Percentiles rank a stretch among this genome's conserved stretches.
These are phyloP conservation scores for Polypedilum vanderplanki DNA, from an alignment of 1,140 invertebrate genomes.

Conservation along the genomic window DNA sequence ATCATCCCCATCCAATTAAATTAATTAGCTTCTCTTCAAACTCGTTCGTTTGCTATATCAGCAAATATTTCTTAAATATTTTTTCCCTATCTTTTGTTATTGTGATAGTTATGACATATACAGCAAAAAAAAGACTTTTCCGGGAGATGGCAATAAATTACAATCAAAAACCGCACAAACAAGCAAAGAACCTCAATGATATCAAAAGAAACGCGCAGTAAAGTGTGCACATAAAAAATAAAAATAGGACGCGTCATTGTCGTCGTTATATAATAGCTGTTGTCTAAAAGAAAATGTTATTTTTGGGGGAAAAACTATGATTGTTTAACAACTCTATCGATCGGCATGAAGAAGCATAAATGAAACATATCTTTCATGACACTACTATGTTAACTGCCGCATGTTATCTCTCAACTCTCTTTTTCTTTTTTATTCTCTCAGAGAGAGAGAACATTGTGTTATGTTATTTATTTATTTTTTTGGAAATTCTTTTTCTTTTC, in stretches of 20 bases:
- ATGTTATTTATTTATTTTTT: no score
- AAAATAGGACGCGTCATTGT: background rate
- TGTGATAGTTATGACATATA: background rate
- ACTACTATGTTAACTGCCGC: background rate
- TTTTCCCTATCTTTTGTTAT: background rate
- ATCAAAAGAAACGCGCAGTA: background rate
- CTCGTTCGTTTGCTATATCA: no score
- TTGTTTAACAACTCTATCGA: conserved; percentile 27
- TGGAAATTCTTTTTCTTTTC: background rate
- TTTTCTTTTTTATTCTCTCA: background rate
- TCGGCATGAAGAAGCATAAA: conserved; percentile 17
- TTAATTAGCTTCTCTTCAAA: conserved; percentile 19
- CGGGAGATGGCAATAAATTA: conserved; percentile 15
- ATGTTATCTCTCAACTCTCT: background rate
- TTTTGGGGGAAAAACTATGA: conserved; percentile 22
- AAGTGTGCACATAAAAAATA: background rate
- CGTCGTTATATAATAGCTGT: no score
- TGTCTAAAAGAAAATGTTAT: background rate
- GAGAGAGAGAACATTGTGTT: no score
- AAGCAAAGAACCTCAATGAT: conserved; percentile 4
- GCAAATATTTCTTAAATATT: background rate
- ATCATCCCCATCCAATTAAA: background rate
- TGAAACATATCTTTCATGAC: conserved; percentile 21
- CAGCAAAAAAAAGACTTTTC: background rate
- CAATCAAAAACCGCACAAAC: conserved; percentile 20